Evolutionary conservation across 2,113 vertebrate species (phyloP).

Genomic region (Caloenas nicobarica): DNA sequence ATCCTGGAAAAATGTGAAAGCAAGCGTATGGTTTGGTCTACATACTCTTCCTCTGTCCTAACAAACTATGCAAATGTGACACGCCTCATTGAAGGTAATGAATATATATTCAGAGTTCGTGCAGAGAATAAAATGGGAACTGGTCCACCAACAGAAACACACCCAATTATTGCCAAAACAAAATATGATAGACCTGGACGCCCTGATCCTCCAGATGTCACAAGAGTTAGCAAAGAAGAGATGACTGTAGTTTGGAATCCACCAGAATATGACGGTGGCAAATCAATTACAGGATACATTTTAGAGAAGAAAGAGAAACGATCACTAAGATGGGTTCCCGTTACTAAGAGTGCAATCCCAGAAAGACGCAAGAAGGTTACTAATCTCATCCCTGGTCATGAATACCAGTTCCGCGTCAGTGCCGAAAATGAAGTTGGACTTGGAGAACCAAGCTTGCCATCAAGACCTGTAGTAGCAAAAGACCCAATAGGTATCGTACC

Average conservation of each 20-base stretch:
- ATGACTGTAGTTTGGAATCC: conserved; percentile 96
- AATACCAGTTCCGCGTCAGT: conserved; percentile 97
- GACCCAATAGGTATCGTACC: conserved; percentile 87
- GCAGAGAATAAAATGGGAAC: conserved; percentile 99
- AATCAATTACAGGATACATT: conserved; percentile 93
- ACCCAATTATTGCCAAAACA: conserved; percentile 90
- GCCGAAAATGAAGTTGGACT: conserved; percentile 97
- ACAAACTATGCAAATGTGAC: conserved; percentile 87
- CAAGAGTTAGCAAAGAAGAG: conserved; percentile 90
- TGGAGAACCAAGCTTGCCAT: conserved; percentile 91
- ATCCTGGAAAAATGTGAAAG: conserved; percentile 98
- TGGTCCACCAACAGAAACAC: conserved; percentile 91
- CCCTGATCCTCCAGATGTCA: conserved; percentile 91
- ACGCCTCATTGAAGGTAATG: conserved; percentile 94
- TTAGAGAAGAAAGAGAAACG: conserved; percentile 95
- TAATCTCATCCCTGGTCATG: conserved; percentile 90
- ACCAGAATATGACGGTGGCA: conserved; percentile 93
- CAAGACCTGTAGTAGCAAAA: conserved; percentile 89
- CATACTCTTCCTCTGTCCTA: conserved; percentile 87
- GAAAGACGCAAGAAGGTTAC: conserved; percentile 87
- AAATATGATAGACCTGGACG: conserved; percentile 88
- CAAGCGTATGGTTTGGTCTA: conserved; percentile 96
- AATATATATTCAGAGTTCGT: conserved; percentile 95
- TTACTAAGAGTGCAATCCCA: conserved; percentile 87
- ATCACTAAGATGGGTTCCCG: conserved; percentile 87